These are phyloP conservation scores for Caenorhabditis doughertyi DNA, from an alignment of 2,888 invertebrate species.

Conservation along the genomic window DNA sequence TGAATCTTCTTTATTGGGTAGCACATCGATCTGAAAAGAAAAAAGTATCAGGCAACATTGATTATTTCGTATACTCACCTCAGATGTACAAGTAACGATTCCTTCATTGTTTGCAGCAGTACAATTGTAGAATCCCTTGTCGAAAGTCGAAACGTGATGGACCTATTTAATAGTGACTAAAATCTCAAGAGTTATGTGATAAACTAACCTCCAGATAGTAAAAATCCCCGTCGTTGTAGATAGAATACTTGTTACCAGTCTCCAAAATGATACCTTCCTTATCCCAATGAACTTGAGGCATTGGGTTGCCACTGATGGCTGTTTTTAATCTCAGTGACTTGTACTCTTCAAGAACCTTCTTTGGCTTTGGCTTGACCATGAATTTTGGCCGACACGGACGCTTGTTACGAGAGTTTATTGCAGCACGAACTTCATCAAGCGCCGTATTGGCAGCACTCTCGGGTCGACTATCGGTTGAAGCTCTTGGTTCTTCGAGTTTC, in stretches of 20 bases:
- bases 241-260: slow-evolving; percentile 83
- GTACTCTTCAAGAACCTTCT: slow-evolving; percentile 80
- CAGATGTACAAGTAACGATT: slow-evolving; percentile 80
- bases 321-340: slow-evolving; percentile 82
- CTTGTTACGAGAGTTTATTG: slow-evolving; percentile 76
- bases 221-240: slow-evolving; percentile 83
- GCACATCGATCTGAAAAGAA: slow-evolving; percentile 71
- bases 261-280: slow-evolving; percentile 80
- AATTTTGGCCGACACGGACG: slow-evolving; percentile 80
- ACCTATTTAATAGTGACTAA: slow-evolving; percentile 66
- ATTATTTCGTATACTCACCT: slow-evolving; percentile 58
- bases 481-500: slow-evolving; percentile 54
- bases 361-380: slow-evolving; percentile 79
- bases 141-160: slow-evolving; percentile 79
- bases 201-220: slow-evolving; percentile 81
- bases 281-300: slow-evolving; percentile 80
- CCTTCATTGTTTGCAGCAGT: slow-evolving; percentile 81
- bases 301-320: slow-evolving; percentile 81
- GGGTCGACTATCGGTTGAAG: slow-evolving; percentile 52
- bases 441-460: slow-evolving; percentile 60
- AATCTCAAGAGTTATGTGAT: background rate
- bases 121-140: slow-evolving; percentile 82
- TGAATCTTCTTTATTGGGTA: slow-evolving; percentile 65
- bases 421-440: slow-evolving; percentile 79
- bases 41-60: background rate